These are phyloP conservation scores for Drosophila helvetica DNA, from an alignment of 2,888 invertebrate genomes.

Conservation along the genomic window DNA sequence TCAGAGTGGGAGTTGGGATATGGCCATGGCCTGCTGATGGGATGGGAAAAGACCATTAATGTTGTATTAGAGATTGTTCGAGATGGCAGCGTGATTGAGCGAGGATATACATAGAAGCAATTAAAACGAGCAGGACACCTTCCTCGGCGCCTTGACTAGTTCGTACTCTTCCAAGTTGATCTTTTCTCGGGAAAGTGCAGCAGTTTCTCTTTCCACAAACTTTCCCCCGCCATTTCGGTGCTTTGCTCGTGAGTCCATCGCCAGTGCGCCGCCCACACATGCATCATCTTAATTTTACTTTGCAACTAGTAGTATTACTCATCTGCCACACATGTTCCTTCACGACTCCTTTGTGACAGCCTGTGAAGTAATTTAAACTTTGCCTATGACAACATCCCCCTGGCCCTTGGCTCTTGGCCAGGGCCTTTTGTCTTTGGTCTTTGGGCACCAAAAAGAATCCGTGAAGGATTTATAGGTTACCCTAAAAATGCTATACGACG, in stretches of 20 bases:
- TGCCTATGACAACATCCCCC: conserved; percentile 45
- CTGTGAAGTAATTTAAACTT: conserved; percentile 76
- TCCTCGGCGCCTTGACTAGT: too few relatives aligned
- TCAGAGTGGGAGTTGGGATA: background rate
- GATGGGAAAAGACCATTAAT: conserved; percentile 61
- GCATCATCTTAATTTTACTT: conserved; percentile 65
- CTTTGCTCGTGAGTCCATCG: conserved; percentile 42
- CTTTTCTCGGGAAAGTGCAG: too few relatives aligned
- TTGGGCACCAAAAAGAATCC: conserved; percentile 20
- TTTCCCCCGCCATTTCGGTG: background rate
- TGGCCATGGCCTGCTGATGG: background rate
- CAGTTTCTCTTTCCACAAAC: too few relatives aligned
- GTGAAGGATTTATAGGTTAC: conserved; percentile 61
- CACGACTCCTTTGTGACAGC: conserved; percentile 55
- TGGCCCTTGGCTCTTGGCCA: conserved; percentile 16
- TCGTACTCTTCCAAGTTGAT: too few relatives aligned
- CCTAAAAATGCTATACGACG: conserved; percentile 28
- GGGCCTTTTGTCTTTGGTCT: conserved; percentile 12
- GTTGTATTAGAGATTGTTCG: conserved; percentile 60
- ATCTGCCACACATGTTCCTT: conserved; percentile 68
- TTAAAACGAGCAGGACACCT: background rate
- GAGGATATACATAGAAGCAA: background rate
- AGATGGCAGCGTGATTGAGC: conserved; percentile 52
- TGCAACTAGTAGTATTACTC: conserved; percentile 52
- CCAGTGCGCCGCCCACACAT: conserved; percentile 40